These are phyloP conservation scores for Orchesellides sinensis DNA, from an alignment of 2,888 invertebrate genomes.

Conservation along the genomic window DNA sequence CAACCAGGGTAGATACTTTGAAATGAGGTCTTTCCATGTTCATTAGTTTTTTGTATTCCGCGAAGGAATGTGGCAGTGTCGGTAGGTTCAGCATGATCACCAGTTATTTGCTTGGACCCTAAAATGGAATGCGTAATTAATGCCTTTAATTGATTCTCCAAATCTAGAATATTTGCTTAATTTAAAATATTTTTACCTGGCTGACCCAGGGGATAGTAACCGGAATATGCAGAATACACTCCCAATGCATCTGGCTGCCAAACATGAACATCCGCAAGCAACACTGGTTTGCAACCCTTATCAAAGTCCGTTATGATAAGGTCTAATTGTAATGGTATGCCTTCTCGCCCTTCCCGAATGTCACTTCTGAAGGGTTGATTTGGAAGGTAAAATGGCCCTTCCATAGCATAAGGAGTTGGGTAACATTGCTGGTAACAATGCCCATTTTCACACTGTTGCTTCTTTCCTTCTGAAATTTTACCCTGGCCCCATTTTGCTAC, in stretches of 20 bases:
- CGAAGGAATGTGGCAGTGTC: constrained; percentile 60
- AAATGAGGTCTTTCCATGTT: constrained; percentile 52
- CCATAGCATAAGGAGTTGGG: constrained; percentile 63
- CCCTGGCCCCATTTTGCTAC: constrained; percentile 42
- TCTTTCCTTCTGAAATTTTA: background rate
- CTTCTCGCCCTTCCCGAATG: constrained; percentile 53
- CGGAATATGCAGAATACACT: constrained; percentile 66
- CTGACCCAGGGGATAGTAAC: constrained; percentile 64
- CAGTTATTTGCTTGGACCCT: constrained; percentile 62
- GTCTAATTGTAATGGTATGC: constrained; percentile 54
- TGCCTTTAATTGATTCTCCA: too few species aligned
- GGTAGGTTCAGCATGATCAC: constrained; percentile 59
- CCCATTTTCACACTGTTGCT: constrained; percentile 35
- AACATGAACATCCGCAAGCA: constrained; percentile 57
- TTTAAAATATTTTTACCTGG: constrained; percentile 59
- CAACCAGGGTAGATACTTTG: constrained; percentile 63
- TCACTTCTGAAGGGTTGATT: constrained; percentile 52
- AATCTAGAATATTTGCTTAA: background rate
- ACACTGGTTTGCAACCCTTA: constrained; percentile 44
- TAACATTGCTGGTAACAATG: constrained; percentile 45
- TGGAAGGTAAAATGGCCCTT: constrained; percentile 65
- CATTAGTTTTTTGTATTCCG: constrained; percentile 64
- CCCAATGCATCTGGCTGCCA: constrained; percentile 69
- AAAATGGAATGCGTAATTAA: background rate
- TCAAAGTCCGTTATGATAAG: constrained; percentile 57